phyloP scores from a whole-genome alignment of 2,797 vertebrate species.

The Epinephelus coioides region DNA sequence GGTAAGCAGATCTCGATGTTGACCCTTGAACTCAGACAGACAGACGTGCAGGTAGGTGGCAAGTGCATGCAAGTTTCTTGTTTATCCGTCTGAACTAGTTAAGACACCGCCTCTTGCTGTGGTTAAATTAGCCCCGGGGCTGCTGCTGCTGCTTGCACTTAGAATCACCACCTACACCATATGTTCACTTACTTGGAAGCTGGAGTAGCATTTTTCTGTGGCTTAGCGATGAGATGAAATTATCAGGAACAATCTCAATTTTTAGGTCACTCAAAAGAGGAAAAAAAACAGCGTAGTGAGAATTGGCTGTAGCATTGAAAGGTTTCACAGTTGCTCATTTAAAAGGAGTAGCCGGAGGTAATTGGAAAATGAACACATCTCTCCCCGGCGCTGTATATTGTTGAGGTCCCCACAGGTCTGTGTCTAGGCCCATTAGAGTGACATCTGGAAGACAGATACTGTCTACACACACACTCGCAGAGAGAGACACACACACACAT shows the following conservation, averaged over 20 bases:
- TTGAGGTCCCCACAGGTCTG: slow-evolving; percentile 59
- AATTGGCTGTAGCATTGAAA: slow-evolving; percentile 25
- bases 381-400: slow-evolving; percentile 42
- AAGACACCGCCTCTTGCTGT: slow-evolving; percentile 22
- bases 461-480: slow-evolving; percentile 26
- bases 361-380: slow-evolving; percentile 67
- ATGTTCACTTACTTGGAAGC: slow-evolving; percentile 1
- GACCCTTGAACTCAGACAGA: slow-evolving; percentile 64
- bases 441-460: slow-evolving; percentile 75
- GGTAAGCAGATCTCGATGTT: slow-evolving; percentile 70
- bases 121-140: slow-evolving; percentile 18
- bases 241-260: slow-evolving; percentile 32
- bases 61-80: slow-evolving; percentile 45
- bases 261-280: slow-evolving; percentile 19
- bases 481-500: slow-evolving; percentile 5
- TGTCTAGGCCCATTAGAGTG: slow-evolving; percentile 67
- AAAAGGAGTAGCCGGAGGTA: slow-evolving; percentile 55
- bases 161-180: neutral
- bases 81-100: slow-evolving; percentile 36
- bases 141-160: neutral
- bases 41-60: slow-evolving; percentile 35
- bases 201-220: slow-evolving; percentile 9
- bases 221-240: slow-evolving; percentile 25
- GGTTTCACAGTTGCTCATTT: slow-evolving; percentile 51
- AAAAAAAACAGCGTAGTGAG: neutral